phyloP scores from a whole-genome alignment of 1,140 invertebrate genomes.

The Akabosia matsudoensis region DNA sequence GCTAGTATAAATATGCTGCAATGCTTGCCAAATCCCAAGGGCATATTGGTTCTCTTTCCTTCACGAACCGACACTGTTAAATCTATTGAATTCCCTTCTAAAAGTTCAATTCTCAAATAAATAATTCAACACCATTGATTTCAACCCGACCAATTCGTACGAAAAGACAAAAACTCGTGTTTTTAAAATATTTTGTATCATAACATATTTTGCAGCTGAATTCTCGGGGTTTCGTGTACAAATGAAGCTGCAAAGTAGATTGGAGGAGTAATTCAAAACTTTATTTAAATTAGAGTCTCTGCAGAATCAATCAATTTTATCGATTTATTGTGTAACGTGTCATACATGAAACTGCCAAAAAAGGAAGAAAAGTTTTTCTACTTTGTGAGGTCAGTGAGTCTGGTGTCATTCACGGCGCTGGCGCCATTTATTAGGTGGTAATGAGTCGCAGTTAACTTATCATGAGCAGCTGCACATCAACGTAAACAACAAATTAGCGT shows the following conservation, averaged over 20 bases:
- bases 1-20: too few relatives aligned
- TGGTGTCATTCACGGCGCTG: neutral
- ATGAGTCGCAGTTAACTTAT: neutral
- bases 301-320: neutral
- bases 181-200: too few relatives aligned
- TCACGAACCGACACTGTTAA: too few relatives aligned
- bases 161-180: too few relatives aligned
- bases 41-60: neutral
- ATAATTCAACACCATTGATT: neutral
- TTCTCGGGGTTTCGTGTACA: neutral
- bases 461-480: neutral
- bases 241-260: neutral
- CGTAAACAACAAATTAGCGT: neutral
- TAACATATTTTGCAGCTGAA: too few relatives aligned
- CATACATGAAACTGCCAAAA: neutral
- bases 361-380: neutral
- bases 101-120: neutral
- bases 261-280: too few relatives aligned
- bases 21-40: neutral
- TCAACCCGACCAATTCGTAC: constrained; percentile 4
- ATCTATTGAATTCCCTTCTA: neutral
- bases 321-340: neutral
- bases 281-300: neutral
- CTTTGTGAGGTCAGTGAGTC: constrained; percentile 1
- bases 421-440: constrained; percentile 16